Conservation (phyloP, 2,797 vertebrate genomes). For the Chaetodon trifasciatus region DNA sequence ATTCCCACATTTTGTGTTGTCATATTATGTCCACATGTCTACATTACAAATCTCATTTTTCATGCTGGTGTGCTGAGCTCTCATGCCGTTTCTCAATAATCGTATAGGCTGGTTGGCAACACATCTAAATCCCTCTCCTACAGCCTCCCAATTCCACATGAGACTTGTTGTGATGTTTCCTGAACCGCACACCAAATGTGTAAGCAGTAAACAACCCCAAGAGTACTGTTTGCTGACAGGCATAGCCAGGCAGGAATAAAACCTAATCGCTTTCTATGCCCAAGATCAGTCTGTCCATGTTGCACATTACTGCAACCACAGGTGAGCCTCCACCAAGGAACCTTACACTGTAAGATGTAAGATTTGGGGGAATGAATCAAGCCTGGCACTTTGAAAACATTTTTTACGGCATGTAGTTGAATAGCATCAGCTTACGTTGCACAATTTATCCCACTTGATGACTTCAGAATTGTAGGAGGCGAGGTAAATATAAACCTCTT, state of each 20-base stretch:
- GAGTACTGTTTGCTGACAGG: slow-evolving; percentile 26
- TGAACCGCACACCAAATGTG: slow-evolving; percentile 42
- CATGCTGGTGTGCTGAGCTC: slow-evolving; percentile 69
- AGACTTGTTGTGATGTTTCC: slow-evolving; percentile 54
- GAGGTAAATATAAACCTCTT: slow-evolving; percentile 25
- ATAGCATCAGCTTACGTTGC: slow-evolving; percentile 15
- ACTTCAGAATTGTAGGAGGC: background rate
- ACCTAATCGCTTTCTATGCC: slow-evolving; percentile 36
- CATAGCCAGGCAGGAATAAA: slow-evolving; percentile 19
- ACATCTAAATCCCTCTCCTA: slow-evolving; percentile 73
- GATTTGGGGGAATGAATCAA: slow-evolving; percentile 19
- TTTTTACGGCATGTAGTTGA: slow-evolving; percentile 6
- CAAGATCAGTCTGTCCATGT: slow-evolving; percentile 29
- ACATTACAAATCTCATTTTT: slow-evolving; percentile 78
- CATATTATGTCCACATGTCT: slow-evolving; percentile 56
- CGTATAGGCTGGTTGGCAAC: slow-evolving; percentile 57
- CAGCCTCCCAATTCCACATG: slow-evolving; percentile 63
- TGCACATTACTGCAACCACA: slow-evolving; percentile 35
- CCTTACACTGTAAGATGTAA: slow-evolving; percentile 7
- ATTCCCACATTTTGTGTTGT: slow-evolving; percentile 57
- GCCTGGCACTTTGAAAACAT: background rate
- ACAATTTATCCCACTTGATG: slow-evolving; percentile 27
- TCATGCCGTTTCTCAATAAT: slow-evolving; percentile 74
- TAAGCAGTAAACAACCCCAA: slow-evolving; percentile 42
- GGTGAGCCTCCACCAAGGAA: slow-evolving; percentile 20